Percentiles rank a stretch among this genome's conserved stretches.
These are phyloP conservation scores for Emydocephalus ijimae DNA, from an alignment of 2,113 vertebrate genomes.

Conservation along the genomic window DNA sequence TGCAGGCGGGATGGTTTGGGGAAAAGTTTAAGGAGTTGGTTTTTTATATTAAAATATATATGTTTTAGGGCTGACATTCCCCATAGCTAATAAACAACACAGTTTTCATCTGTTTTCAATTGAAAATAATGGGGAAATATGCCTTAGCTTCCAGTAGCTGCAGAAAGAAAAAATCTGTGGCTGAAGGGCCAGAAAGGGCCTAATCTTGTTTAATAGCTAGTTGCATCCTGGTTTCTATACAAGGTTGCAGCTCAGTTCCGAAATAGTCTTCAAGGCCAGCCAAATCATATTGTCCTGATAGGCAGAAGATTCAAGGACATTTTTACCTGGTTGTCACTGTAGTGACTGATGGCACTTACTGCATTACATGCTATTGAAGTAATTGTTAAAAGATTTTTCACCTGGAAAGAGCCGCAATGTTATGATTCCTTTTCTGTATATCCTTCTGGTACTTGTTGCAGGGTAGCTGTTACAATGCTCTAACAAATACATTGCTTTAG, in stretches of 20 bases:
- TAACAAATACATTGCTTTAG: background rate
- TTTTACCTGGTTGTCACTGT: background rate
- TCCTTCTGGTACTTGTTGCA: background rate
- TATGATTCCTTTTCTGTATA: background rate
- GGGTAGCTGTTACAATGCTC: background rate
- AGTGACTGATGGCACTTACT: background rate
- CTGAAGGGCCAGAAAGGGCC: background rate
- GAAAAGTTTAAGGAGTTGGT: background rate
- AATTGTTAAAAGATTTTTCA: background rate
- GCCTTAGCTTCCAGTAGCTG: background rate
- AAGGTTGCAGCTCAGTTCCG: background rate
- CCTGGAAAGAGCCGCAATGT: no score
- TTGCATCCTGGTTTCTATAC: background rate
- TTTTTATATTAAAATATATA: background rate
- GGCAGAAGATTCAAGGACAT: background rate
- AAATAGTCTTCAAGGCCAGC: background rate
- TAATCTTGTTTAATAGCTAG: background rate
- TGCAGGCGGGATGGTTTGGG: background rate
- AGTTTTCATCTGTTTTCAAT: background rate
- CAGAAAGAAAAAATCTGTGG: background rate
- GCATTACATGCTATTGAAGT: background rate
- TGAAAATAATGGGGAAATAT: background rate
- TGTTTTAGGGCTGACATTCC: background rate
- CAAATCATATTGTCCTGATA: background rate
- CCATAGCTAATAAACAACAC: background rate